phyloP scores from a whole-genome alignment of 2,888 invertebrate genomes.

The Calameuta pallipes region DNA sequence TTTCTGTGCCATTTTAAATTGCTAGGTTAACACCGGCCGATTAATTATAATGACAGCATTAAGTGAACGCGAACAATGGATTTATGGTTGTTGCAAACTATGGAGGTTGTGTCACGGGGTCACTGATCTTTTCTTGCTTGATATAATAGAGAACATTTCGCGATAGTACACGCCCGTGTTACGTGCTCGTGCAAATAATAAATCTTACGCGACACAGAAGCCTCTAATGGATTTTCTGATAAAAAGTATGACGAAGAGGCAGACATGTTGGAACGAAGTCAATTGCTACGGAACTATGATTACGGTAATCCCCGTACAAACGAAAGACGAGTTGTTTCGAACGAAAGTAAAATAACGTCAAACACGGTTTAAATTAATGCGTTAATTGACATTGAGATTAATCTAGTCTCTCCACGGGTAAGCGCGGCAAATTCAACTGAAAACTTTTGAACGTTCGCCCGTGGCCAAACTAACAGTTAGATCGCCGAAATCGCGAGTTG shows the following conservation, averaged over 20 bases:
- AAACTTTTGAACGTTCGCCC: constrained; percentile 6
- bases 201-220: neutral
- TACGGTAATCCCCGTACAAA: neutral
- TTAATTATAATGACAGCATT: neutral
- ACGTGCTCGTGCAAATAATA: neutral
- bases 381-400: neutral
- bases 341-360: neutral
- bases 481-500: constrained; percentile 19
- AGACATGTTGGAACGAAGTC: neutral
- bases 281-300: neutral
- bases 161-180: neutral
- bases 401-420: neutral
- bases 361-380: neutral
- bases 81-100: neutral
- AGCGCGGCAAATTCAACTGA: neutral
- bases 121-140: neutral
- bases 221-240: neutral
- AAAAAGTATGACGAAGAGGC: neutral
- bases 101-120: neutral
- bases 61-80: neutral
- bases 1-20: neutral
- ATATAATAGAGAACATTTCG: neutral
- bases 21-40: neutral
- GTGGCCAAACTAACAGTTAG: constrained; percentile 20
- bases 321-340: neutral